Evolutionary conservation across 2,888 invertebrate species (phyloP).

Genomic region (Aphidius colemani): DNA sequence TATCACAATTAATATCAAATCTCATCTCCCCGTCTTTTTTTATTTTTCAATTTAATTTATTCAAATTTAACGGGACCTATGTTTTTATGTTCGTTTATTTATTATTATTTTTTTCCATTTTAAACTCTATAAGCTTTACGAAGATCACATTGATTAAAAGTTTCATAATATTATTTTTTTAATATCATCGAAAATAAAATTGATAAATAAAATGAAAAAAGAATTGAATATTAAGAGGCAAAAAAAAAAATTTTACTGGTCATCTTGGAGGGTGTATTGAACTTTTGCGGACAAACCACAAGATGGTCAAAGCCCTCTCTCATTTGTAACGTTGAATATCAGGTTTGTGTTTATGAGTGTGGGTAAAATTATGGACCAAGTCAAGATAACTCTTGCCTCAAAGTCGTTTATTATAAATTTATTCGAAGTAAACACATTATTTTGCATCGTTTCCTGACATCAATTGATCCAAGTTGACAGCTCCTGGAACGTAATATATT

Average conservation of each 20-base stretch:
- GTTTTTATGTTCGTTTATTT: background rate
- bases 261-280: conserved; percentile 27
- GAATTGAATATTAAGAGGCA: conserved; percentile 3
- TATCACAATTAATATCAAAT: too few relatives aligned
- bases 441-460: background rate
- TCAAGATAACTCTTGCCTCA: conserved; percentile 4
- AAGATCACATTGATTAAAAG: too few relatives aligned
- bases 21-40: too few relatives aligned
- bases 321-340: conserved; percentile 11
- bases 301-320: conserved; percentile 27
- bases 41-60: too few relatives aligned
- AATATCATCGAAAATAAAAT: too few relatives aligned
- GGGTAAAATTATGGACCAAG: conserved; percentile 22
- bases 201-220: conserved; percentile 18
- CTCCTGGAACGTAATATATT: background rate
- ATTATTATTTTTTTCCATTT: background rate
- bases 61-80: too few relatives aligned
- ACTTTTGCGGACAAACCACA: conserved; percentile 25
- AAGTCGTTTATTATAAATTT: conserved; percentile 7
- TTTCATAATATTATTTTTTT: too few relatives aligned
- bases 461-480: background rate
- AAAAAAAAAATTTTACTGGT: conserved; percentile 19
- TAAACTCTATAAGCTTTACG: too few relatives aligned
- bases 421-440: background rate
- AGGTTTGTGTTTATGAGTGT: conserved; percentile 22